These are phyloP conservation scores for Isoperla grammatica DNA, from an alignment of 2,888 invertebrate species.

Conservation along the genomic window DNA sequence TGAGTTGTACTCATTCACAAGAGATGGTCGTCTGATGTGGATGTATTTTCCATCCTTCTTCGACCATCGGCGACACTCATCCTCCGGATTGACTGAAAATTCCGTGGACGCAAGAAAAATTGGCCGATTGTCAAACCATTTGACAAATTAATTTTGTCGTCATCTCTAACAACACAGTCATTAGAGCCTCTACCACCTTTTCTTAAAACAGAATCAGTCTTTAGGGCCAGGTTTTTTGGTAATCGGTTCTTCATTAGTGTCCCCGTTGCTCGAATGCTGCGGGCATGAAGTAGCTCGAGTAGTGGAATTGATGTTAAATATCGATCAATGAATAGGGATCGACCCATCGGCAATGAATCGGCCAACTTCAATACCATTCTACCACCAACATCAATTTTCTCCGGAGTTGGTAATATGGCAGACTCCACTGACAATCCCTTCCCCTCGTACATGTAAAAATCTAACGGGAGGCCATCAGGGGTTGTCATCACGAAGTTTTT, in stretches of 20 bases:
- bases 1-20: constrained; percentile 25
- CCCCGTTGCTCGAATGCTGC: constrained; percentile 9
- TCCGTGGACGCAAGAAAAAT: constrained; percentile 20
- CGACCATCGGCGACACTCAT: constrained; percentile 20
- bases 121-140: constrained; percentile 26
- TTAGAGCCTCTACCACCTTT: constrained; percentile 5
- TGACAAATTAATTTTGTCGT: constrained; percentile 17
- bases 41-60: constrained; percentile 24
- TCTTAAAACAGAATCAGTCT: constrained; percentile 9
- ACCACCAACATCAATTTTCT: constrained; percentile 18
- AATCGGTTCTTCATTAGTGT: constrained; percentile 20
- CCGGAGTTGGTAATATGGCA: constrained; percentile 1
- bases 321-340: constrained; percentile 20
- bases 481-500: constrained; percentile 20
- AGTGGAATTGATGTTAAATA: constrained; percentile 23
- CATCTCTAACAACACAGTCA: constrained; percentile 1
- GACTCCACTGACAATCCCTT: constrained; percentile 13
- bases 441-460: constrained; percentile 20
- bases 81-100: constrained; percentile 16
- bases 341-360: constrained; percentile 9
- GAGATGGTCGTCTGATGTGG: constrained; percentile 22
- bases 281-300: neutral
- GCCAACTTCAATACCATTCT: constrained; percentile 17
- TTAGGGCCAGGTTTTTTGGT: neutral
- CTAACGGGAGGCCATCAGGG: constrained; percentile 15